Evolutionary conservation across 2,797 vertebrate genomes (phyloP), one percentile per base, ranked within the genome.

Genomic region (Sebastes iracundus): DNA sequence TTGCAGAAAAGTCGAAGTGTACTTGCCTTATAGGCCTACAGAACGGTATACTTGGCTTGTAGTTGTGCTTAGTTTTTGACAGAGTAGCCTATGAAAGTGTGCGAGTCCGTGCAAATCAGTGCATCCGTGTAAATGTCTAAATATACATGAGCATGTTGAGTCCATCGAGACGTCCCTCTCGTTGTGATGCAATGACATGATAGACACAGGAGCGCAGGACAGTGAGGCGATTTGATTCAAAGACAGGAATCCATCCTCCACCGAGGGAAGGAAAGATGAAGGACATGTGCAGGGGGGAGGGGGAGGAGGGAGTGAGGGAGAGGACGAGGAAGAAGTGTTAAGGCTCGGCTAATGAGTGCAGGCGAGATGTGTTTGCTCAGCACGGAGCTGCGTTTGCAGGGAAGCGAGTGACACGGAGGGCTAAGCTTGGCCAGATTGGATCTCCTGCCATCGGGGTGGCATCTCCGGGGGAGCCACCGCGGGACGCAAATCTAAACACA

Each of bases 291-390:
- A 1, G 33, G 22, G 12, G 30, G 38, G 25, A 18, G 23, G 7
- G 49, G 23, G 53, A 7, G 63, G 23, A 60, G 7, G 58, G 49
- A 66, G 42, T 18, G 32, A 56, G 61, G 5, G 2, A 30, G 49
- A 18, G 33, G 72, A 30, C 16, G 70, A 55, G 33, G 78, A 74
- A 30, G 59, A 35, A 72, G 76, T 33, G 85, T 62, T 82, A 76
- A 89, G 80, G 84, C 69, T 73, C 2, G 72, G 72, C 88, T 90
- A 94, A 93, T 92, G 91, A 95, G 87, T 83, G 16, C 67, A 68
- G 84, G 49, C 12, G 25, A 85, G 76, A 90, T 85, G 87, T 90
- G 91, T 93, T 92, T 90, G 82, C 88, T 94, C 91, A 92, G 90
- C 89, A 85, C 75, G 38, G 73, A 66, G 72, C 58, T 23, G 56